Evolutionary conservation across 2,797 vertebrate species (phyloP).

Genomic region (Sebastes kiyomatsui): DNA sequence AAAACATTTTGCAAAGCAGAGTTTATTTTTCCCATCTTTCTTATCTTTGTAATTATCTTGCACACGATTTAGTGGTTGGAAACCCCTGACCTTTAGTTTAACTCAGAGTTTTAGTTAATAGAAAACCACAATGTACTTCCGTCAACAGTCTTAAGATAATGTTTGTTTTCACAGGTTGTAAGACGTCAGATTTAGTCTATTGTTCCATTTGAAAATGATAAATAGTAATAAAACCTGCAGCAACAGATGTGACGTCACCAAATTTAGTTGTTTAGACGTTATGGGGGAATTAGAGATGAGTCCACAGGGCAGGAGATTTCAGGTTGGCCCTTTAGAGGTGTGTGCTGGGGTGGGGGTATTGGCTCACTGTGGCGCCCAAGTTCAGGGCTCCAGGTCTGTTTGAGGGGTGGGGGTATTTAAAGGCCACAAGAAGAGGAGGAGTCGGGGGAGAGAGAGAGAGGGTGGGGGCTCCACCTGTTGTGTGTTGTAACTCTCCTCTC

Average conservation of each 20-base stretch:
- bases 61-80: neutral
- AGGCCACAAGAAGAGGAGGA: conserved; percentile 13
- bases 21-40: neutral
- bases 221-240: neutral
- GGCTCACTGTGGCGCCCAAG: conserved; percentile 27
- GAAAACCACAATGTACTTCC: neutral
- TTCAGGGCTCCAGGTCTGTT: conserved; percentile 43
- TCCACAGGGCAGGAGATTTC: neutral
- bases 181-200: neutral
- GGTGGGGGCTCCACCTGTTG: conserved; percentile 57
- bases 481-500: conserved; percentile 36
- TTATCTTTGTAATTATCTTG: neutral
- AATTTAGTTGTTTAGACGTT: neutral
- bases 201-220: neutral
- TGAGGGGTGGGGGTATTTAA: conserved; percentile 48
- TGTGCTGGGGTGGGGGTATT: neutral
- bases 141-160: neutral
- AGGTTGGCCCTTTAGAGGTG: conserved; percentile 2
- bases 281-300: neutral
- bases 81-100: neutral
- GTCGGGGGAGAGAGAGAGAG: neutral
- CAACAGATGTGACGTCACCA: neutral
- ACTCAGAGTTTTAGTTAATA: neutral
- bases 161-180: neutral
- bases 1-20: neutral